phyloP scores from a whole-genome alignment of 2,797 vertebrate genomes.

The Rhynchotus rufescens region DNA sequence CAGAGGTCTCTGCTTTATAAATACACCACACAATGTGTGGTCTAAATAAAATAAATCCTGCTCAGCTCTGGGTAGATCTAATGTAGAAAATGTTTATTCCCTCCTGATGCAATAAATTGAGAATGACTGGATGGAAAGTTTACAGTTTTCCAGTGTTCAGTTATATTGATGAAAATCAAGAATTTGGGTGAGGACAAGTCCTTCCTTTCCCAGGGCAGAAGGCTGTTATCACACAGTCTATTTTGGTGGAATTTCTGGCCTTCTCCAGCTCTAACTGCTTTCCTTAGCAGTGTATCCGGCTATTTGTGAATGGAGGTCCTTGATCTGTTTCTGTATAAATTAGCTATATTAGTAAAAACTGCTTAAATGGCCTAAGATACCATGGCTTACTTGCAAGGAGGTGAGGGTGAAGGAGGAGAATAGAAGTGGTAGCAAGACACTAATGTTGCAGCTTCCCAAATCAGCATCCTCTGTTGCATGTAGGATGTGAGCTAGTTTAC shows the following conservation, averaged over 20 bases:
- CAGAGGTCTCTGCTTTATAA: constrained; percentile 65
- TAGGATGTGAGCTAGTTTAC: neutral
- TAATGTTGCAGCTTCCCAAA: too few relatives aligned
- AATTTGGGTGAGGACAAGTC: neutral
- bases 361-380: neutral
- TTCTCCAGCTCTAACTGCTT: neutral
- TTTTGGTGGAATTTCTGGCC: neutral
- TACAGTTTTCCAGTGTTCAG: neutral
- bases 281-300: neutral
- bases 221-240: neutral
- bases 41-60: constrained; percentile 69
- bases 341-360: neutral
- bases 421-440: neutral
- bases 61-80: constrained; percentile 42
- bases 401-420: neutral
- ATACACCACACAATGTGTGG: constrained; percentile 61
- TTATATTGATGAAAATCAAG: constrained; percentile 44
- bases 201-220: neutral
- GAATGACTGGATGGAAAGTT: constrained; percentile 52
- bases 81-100: constrained; percentile 64
- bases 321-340: neutral
- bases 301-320: neutral
- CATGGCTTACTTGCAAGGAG: too few relatives aligned
- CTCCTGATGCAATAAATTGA: constrained; percentile 58
- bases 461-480: neutral